Base-by-base conservation (phyloP, 35 echinoderm and acorn worm species). In the Lytechinus pictus region DNA sequence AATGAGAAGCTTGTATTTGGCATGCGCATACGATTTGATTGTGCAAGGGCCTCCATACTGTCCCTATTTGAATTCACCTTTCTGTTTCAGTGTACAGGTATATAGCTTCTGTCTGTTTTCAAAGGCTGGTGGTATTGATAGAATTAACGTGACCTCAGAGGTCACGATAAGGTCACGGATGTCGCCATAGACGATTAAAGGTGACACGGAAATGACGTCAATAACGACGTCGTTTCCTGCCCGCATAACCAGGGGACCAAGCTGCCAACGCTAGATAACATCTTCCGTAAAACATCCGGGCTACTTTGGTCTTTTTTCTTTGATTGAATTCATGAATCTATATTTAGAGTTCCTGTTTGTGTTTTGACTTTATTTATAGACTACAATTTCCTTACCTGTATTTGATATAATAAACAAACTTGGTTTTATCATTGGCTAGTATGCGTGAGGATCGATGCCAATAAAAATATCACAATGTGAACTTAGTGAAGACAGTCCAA, bases 151-250 rank as follows among this genome's bases (percentile, higher is more conserved):
- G 66, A 79, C 66, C 66, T 79, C 21, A 7, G 3, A 16, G 66
- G 66, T 79, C 66, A 79, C 19, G 21, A 6, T 79, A 24, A 79
- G 66, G 66, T 79, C 66, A 79, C 66, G 66, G 66, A 79, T 79
- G 66, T 79, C 66, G 66, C 66, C 66, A 24, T 24, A 54, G 88
- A 54, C 88, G 88, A 44, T 54, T 90, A 90, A 9, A 14, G 88
- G 88, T 90, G 52, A 90, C 88, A 90, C 88, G 88, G 88, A 54
- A 3, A 90, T 90, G 88, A 90, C 88, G 88, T 90, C 88, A 90
- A 52, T 90, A 21, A 29, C 88, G 88, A 90, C 88, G 88, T 90
- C 88, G 88, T 90, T 90, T 90, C 88, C 88, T 90, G 88, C 52
- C 52, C 66, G 66, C 66, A 79, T 24, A 7, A 79, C 66, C 12